Conservation (phyloP, 2,888 invertebrate genomes). For the Phyto melanocephala region DNA sequence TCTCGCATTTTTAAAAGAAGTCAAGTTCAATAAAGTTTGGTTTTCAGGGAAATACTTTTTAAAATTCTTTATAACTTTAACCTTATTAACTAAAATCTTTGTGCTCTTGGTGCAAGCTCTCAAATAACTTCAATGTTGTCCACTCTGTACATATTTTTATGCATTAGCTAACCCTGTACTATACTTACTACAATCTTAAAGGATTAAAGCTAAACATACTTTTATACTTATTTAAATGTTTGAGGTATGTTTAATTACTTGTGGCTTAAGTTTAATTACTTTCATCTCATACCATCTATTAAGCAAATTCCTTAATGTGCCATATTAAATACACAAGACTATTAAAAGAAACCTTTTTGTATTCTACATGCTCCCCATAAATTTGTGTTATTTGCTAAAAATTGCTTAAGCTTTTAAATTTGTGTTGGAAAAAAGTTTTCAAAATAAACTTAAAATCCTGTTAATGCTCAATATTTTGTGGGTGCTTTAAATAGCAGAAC, state of each 20-base stretch:
- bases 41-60: too few species aligned
- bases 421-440: background rate
- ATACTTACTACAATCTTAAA: too few species aligned
- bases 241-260: constrained; percentile 36
- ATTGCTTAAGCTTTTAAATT: background rate
- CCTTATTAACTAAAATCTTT: too few species aligned
- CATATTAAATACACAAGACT: constrained; percentile 10
- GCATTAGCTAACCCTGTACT: too few species aligned
- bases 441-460: constrained; percentile 13
- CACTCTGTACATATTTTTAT: too few species aligned
- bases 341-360: constrained; percentile 39
- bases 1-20: too few species aligned
- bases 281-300: background rate
- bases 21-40: too few species aligned
- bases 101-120: too few species aligned
- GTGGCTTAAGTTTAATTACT: constrained; percentile 34
- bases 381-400: background rate
- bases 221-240: background rate
- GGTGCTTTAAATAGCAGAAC: background rate
- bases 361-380: background rate
- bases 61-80: too few species aligned
- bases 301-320: constrained; percentile 5
- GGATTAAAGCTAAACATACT: background rate
- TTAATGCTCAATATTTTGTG: background rate
- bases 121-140: too few species aligned